Evolutionary conservation across 2,888 invertebrate genomes (phyloP).

Genomic region (Eristalis tenax): DNA sequence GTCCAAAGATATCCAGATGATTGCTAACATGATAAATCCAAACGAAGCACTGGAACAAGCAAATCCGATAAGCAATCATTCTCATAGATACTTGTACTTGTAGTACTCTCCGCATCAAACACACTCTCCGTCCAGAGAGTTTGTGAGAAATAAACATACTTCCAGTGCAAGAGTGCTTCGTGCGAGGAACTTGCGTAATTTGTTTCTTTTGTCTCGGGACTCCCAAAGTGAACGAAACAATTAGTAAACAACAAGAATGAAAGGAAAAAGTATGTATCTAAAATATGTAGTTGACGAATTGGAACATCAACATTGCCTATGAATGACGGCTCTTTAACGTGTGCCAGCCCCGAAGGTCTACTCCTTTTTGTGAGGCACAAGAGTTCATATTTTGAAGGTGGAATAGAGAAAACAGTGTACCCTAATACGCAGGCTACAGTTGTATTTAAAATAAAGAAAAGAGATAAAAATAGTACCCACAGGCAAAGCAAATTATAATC

Average conservation of each 20-base stretch:
- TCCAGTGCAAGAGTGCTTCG: conserved; percentile 46
- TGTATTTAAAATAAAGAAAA: not conserved
- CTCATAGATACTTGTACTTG: conserved; percentile 3
- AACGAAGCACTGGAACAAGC: conserved; percentile 32
- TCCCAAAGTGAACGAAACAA: conserved; percentile 20
- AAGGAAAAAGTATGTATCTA: conserved; percentile 8
- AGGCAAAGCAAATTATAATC: conserved; percentile 7
- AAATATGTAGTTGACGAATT: not conserved
- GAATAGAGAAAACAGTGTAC: not conserved
- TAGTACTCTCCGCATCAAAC: not conserved
- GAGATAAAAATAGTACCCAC: conserved; percentile 1
- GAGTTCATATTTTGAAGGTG: not conserved
- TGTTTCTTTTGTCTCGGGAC: conserved; percentile 27
- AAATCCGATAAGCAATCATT: conserved; percentile 54
- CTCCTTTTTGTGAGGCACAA: not conserved
- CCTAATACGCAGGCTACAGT: not conserved
- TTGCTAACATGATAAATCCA: conserved; percentile 44
- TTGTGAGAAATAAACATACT: conserved; percentile 49
- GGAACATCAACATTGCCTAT: not conserved
- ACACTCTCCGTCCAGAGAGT: not conserved
- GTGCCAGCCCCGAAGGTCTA: not conserved
- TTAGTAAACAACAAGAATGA: conserved; percentile 22
- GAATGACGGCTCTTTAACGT: conserved; percentile 1
- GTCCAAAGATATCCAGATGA: conserved; percentile 58
- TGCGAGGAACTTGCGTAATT: conserved; percentile 49